Percentiles rank a stretch among this genome's conserved stretches.
phyloP scores from a whole-genome alignment of 1,140 invertebrate species.

The Apocrypta bakeri region DNA sequence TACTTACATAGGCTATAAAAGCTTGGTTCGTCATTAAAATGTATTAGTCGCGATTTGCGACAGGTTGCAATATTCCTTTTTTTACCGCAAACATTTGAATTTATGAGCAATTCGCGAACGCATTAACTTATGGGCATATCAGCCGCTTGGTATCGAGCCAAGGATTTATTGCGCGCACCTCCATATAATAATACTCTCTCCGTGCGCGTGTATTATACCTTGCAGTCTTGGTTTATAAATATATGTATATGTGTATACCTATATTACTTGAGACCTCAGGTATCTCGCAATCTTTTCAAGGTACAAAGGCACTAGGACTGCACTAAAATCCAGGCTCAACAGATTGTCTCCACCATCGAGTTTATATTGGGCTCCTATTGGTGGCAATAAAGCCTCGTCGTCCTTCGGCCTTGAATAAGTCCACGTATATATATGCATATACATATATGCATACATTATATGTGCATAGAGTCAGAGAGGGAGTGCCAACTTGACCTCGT shows the following conservation, averaged over 20 bases:
- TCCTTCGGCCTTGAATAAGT: conserved; percentile 40
- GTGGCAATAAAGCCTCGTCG: conserved; percentile 13
- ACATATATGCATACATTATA: neutral
- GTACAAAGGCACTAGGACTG: neutral
- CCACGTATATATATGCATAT: neutral
- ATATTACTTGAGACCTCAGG: too few species aligned
- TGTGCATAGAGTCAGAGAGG: neutral
- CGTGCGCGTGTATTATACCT: too few species aligned
- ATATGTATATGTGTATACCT: neutral
- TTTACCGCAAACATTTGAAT: conserved; percentile 18
- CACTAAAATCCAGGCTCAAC: conserved; percentile 1
- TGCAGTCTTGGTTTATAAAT: conserved; percentile 5
- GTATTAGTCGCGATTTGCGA: neutral
- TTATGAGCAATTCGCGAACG: conserved; percentile 26
- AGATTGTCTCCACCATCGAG: too few species aligned
- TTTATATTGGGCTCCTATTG: neutral
- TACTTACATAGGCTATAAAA: neutral
- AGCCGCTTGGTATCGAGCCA: neutral
- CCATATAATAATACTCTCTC: conserved; percentile 34
- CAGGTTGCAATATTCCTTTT: conserved; percentile 16
- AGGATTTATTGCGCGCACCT: conserved; percentile 28
- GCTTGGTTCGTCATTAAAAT: conserved; percentile 1
- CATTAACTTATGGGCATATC: conserved; percentile 29
- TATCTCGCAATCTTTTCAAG: neutral
- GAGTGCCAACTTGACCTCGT: conserved; percentile 25